A percentile compares a stretch with the other conserved stretches of the same genome.
phyloP scores from a whole-genome alignment of 1,140 invertebrate genomes.

The Nasonia longicornis region DNA sequence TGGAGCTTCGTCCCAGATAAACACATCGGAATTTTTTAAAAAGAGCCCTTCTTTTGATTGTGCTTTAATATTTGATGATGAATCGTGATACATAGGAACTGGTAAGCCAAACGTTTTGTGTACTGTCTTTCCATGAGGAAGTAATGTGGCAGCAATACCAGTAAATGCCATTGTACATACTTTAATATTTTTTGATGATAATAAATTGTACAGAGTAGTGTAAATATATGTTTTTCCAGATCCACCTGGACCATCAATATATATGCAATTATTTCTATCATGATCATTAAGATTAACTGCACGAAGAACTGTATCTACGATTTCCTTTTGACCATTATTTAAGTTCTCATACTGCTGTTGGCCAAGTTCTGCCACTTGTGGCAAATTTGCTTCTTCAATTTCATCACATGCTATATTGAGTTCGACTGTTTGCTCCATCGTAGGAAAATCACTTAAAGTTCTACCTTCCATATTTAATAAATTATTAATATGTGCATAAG shows the following conservation, averaged over 20 bases:
- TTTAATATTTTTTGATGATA: slow-evolving; percentile 26
- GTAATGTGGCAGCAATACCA: slow-evolving; percentile 37
- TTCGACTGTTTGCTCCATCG: slow-evolving; percentile 12
- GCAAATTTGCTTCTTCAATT: not conserved
- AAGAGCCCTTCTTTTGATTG: slow-evolving; percentile 42
- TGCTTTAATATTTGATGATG: slow-evolving; percentile 54
- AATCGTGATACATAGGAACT: slow-evolving; percentile 25
- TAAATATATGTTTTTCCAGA: slow-evolving; percentile 26
- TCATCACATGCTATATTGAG: not conserved
- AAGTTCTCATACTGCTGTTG: slow-evolving; percentile 11
- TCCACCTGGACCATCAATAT: slow-evolving; percentile 20
- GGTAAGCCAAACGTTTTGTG: slow-evolving; percentile 49
- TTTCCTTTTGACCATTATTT: slow-evolving; percentile 6
- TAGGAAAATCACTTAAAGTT: slow-evolving; percentile 4
- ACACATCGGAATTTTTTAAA: slow-evolving; percentile 42
- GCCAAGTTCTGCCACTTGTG: slow-evolving; percentile 5
- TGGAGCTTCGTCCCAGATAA: slow-evolving; percentile 47
- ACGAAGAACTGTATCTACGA: slow-evolving; percentile 24
- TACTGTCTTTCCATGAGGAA: slow-evolving; percentile 48
- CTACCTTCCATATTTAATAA: slow-evolving; percentile 31
- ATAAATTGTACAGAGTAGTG: slow-evolving; percentile 11
- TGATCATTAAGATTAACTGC: not conserved
- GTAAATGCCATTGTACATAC: not conserved
- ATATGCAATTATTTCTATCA: slow-evolving; percentile 21
- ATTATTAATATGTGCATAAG: slow-evolving; percentile 15